Percentiles rank a stretch among this genome's conserved stretches.
Evolutionary conservation across 2,888 invertebrate genomes (phyloP).

Genomic region (Magallana nippona): DNA sequence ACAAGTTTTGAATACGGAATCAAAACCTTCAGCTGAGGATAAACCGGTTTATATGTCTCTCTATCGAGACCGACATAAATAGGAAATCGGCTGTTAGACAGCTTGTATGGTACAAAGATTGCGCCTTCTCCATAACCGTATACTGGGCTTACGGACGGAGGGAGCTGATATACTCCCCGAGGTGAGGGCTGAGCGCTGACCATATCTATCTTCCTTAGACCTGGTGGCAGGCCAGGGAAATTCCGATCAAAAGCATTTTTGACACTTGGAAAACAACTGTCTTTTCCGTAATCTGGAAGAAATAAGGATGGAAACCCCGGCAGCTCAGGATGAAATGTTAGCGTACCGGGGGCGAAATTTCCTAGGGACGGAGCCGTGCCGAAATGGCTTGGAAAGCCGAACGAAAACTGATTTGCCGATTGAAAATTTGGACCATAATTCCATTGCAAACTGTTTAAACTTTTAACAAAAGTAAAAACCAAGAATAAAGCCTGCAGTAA

Average conservation of each 20-base stretch:
- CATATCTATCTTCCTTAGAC: background rate
- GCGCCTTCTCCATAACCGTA: constrained; percentile 24
- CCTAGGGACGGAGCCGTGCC: background rate
- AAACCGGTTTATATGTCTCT: background rate
- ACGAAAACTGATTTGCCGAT: too few relatives aligned
- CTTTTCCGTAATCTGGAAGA: background rate
- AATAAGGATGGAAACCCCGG: background rate
- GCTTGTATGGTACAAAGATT: constrained; percentile 27
- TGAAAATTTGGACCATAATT: too few relatives aligned
- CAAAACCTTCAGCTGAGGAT: constrained; percentile 22
- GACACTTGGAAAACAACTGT: background rate
- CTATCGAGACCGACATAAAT: constrained; percentile 30
- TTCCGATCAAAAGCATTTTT: background rate
- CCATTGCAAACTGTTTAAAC: too few relatives aligned
- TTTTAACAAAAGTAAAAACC: too few relatives aligned
- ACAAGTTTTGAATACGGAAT: constrained; percentile 27
- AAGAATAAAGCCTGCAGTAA: too few relatives aligned
- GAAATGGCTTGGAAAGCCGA: background rate
- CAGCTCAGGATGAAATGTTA: background rate
- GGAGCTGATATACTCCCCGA: constrained; percentile 3
- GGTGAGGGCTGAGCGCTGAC: constrained; percentile 7
- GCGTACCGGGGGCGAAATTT: background rate
- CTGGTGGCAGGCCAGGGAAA: background rate
- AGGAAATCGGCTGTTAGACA: background rate
- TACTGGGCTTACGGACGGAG: constrained; percentile 9